These are phyloP conservation scores for Apamea crenata DNA, from an alignment of 2,888 invertebrate genomes.

Conservation along the genomic window DNA sequence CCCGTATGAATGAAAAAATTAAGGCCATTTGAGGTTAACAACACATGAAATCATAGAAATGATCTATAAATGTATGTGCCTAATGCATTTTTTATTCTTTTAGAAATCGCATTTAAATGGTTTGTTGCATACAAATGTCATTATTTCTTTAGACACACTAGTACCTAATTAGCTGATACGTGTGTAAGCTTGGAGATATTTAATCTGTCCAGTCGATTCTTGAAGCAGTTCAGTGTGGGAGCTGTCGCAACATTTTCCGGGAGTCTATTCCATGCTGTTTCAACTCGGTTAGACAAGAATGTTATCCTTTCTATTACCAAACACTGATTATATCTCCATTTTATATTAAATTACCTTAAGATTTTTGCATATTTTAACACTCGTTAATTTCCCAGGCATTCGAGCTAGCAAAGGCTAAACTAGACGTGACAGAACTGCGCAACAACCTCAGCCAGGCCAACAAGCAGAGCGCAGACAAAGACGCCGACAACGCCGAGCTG, in stretches of 20 bases:
- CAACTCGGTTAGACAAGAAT: no score
- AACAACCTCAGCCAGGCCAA: slow-evolving; percentile 88
- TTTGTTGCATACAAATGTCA: neutral
- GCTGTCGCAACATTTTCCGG: no score
- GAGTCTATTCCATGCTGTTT: no score
- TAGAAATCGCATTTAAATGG: neutral
- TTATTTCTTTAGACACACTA: no score
- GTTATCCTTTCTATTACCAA: no score
- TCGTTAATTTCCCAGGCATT: slow-evolving; percentile 79
- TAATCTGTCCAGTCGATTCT: no score
- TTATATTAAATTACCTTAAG: neutral
- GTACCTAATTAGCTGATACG: no score
- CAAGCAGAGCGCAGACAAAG: slow-evolving; percentile 80
- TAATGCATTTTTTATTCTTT: neutral
- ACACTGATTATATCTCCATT: neutral
- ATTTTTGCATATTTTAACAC: neutral
- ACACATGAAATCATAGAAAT: slow-evolving; percentile 12
- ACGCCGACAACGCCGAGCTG: slow-evolving; percentile 76
- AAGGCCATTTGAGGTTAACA: slow-evolving; percentile 5
- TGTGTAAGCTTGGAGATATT: no score
- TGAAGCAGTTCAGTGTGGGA: no score
- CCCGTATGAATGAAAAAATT: slow-evolving; percentile 14
- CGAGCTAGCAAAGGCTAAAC: slow-evolving; percentile 86
- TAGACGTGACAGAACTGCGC: slow-evolving; percentile 87
- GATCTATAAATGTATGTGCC: neutral